Base-by-base conservation (phyloP, 2,797 vertebrate species). In the Paramormyrops hopkinsi region DNA sequence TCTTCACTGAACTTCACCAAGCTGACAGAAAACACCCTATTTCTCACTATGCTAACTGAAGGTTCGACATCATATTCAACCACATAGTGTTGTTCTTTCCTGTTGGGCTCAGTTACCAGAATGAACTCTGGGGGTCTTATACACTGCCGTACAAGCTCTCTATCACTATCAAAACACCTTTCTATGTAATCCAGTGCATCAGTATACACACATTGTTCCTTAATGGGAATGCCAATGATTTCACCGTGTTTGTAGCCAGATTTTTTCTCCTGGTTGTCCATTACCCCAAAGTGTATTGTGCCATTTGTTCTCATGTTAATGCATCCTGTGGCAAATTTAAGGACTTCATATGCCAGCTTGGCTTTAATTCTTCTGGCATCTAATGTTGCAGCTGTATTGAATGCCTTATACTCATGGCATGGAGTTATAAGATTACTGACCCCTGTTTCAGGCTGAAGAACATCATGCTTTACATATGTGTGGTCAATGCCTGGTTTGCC, bases 221-320 rank as follows among this genome's bases (percentile, higher is more conserved):
- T 51, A 51, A 51, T 51, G 12, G 50, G 50, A 51, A 51, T 51
- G 12, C 50, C 50, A 14, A 51, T 51, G 50, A 51, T 51, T 51
- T 51, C 50, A 51, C 50, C 50, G 1, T 51, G 50, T 51, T 51
- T 51, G 50, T 14, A 51, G 50, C 3, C 12, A 14, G 50, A 51
- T 3, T 51, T 51, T 51, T 51, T 51, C 3, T 51, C 92, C 11
- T 93, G 1, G 0, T 90, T 94, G 91, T 96, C 96, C 94, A 93
- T 93, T 22, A 96, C 62, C 0, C 95, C 96, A 87, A 96, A 96
- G 59, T 96, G 95, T 88, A 96, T 96, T 88, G 96, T 96, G 51
- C 96, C 96, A 0, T 96, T 96, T 53, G 94, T 93, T 51, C 96
- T 94, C 85, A 94, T 92, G 88, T 96, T 96, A 95, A 96, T 95